Evolutionary conservation across 1,140 invertebrate species (phyloP).

Genomic region (roundworm (Caenorhabditis elegans)): DNA sequence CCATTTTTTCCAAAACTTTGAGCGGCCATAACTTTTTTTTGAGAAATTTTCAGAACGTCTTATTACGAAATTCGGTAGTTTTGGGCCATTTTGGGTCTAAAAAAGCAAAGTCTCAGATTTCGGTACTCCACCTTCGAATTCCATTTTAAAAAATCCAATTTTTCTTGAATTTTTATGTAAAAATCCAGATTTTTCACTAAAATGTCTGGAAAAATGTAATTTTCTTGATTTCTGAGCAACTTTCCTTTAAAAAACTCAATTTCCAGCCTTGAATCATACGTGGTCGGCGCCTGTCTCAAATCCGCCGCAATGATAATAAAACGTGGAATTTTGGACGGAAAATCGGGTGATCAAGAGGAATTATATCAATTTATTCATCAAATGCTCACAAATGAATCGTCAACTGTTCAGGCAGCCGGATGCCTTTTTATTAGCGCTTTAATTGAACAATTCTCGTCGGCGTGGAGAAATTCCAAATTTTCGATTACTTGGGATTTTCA

Average conservation of each 20-base stretch:
- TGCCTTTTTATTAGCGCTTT: slow-evolving; percentile 42
- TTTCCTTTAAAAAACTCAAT: neutral
- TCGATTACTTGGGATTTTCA: slow-evolving; percentile 50
- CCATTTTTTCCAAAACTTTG: too few relatives aligned
- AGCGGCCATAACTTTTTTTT: too few relatives aligned
- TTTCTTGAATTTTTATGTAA: too few relatives aligned
- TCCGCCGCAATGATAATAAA: slow-evolving; percentile 42
- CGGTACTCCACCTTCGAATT: too few relatives aligned
- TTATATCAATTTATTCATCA: slow-evolving; percentile 38
- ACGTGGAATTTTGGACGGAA: slow-evolving; percentile 46
- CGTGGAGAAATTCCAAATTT: slow-evolving; percentile 47
- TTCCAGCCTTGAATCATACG: slow-evolving; percentile 41
- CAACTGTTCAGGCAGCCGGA: slow-evolving; percentile 39
- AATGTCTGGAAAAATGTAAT: too few relatives aligned
- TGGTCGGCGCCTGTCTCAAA: slow-evolving; percentile 23
- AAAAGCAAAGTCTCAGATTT: too few relatives aligned
- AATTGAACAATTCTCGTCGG: slow-evolving; percentile 41
- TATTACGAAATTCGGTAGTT: too few relatives aligned
- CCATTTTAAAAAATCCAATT: too few relatives aligned
- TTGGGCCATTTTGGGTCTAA: too few relatives aligned
- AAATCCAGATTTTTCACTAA: too few relatives aligned
- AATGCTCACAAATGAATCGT: slow-evolving; percentile 23
- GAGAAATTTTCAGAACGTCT: too few relatives aligned
- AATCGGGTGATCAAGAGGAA: slow-evolving; percentile 35
- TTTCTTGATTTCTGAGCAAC: too few relatives aligned